Evolutionary conservation across 1,140 invertebrate genomes (phyloP), one percentile per base, ranked within the genome.

Genomic region (Lerema accius): DNA sequence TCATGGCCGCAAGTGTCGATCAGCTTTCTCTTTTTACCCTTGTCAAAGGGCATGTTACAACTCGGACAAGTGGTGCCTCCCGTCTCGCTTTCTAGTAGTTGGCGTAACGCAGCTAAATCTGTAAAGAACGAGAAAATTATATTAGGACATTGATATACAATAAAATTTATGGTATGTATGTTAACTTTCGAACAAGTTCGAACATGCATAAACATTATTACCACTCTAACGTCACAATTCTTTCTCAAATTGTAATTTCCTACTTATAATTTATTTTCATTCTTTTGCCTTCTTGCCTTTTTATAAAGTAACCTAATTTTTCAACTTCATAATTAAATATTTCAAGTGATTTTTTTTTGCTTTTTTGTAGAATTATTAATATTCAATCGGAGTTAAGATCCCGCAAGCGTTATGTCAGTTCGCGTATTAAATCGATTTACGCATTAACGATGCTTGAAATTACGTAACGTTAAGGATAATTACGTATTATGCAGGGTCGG

Each of bases 1-100:
- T 98, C 97, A 93, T 98, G 97, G 65, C 97, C 97, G 90, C 97
- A 99, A 51, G 96, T 95, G 91, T 98, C 97, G 83, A 98, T 97
- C 73, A 99, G 92, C 82, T 96, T 96, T 84, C 97, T 94, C 91
- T 98, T 97, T 91, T 98, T 98, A 88, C 97, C 97, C 90, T 97
- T 97, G 91, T 98, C 97, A 92, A 98, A 98, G 66, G 97, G 97
- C 94, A 97, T 97, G 84, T 96, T 94, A 91, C 96, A 96, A 82
- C 95, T 95, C 55, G 95, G 95, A 90, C 96, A 97, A 42, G 91
- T 93, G 28, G 92, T 92, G 64, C 93, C 93, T 28, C 92, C 92
- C 37, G 86, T 88, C 70, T 90, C 88, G 71, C 80, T 89, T 53
- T 90, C 88, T 61, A 90, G 76, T n/a, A 90, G 75, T 67, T 90